Evolutionary conservation across 2,113 vertebrate species (phyloP).

Genomic region (Laticauda colubrina): DNA sequence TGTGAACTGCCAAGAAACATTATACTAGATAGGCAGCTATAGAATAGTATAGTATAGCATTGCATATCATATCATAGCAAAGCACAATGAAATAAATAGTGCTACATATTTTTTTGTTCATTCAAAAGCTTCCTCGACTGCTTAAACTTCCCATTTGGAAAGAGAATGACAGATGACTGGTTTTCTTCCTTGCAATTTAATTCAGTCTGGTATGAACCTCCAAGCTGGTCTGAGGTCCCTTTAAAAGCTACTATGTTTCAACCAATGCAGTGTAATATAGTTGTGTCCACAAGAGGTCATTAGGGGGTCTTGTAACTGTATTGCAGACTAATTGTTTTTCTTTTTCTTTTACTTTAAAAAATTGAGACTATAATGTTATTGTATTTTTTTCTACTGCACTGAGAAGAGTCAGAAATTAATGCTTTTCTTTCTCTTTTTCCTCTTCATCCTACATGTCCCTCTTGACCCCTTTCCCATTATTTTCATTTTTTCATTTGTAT

Average conservation of each 20-base stretch:
- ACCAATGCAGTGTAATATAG: not conserved
- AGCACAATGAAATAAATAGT: not conserved
- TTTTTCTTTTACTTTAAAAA: not conserved
- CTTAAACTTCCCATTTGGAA: not conserved
- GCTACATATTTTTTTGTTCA: not conserved
- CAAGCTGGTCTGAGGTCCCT: not conserved
- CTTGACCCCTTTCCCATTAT: not conserved
- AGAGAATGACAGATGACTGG: not conserved
- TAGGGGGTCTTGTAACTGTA: not conserved
- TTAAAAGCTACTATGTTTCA: not conserved
- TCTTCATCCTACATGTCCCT: not conserved
- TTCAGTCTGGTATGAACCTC: not conserved
- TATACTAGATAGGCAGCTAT: not conserved
- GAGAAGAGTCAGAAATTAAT: not conserved
- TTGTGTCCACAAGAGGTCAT: not conserved
- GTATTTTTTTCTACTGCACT: not conserved
- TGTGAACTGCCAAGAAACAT: not conserved
- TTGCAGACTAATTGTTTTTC: not conserved
- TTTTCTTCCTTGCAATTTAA: not conserved
- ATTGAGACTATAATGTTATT: not conserved
- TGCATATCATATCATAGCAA: not conserved
- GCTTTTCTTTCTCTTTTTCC: not conserved
- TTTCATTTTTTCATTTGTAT: not conserved
- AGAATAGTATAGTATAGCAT: not conserved
- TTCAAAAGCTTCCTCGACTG: not conserved